Evolutionary conservation across 2,113 vertebrate genomes (phyloP).

Genomic region (Chloropsis hardwickii): DNA sequence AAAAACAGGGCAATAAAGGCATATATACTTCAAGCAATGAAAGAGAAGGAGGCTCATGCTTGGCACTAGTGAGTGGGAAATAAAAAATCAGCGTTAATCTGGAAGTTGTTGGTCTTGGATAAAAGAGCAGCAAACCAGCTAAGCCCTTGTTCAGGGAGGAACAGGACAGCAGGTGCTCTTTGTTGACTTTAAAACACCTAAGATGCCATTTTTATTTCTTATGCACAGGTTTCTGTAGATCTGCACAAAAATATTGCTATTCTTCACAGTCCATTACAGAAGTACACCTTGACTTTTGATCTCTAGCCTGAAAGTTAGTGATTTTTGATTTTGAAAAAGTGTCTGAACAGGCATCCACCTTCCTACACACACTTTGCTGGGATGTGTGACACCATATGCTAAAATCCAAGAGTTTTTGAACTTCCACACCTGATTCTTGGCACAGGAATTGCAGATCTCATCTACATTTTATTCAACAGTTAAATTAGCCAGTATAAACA

Average conservation of each 20-base stretch:
- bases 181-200: background rate
- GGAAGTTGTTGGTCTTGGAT: background rate
- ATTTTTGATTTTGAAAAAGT: background rate
- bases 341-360: background rate
- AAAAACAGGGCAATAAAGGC: background rate
- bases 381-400: background rate
- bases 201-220: background rate
- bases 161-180: background rate
- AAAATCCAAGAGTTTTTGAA: background rate
- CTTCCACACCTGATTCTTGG: background rate
- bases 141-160: background rate
- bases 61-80: background rate
- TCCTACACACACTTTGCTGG: too few species aligned
- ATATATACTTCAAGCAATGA: background rate
- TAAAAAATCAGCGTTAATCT: background rate
- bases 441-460: background rate
- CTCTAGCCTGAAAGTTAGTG: background rate
- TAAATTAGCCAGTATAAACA: background rate
- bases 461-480: too few species aligned
- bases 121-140: background rate
- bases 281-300: background rate
- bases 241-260: background rate
- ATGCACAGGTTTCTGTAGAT: background rate
- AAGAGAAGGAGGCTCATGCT: background rate
- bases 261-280: background rate